A percentile compares a stretch with the other conserved stretches of the same genome.
phyloP scores from a whole-genome alignment of 2,113 vertebrate species.

The Atrichornis clamosus region DNA sequence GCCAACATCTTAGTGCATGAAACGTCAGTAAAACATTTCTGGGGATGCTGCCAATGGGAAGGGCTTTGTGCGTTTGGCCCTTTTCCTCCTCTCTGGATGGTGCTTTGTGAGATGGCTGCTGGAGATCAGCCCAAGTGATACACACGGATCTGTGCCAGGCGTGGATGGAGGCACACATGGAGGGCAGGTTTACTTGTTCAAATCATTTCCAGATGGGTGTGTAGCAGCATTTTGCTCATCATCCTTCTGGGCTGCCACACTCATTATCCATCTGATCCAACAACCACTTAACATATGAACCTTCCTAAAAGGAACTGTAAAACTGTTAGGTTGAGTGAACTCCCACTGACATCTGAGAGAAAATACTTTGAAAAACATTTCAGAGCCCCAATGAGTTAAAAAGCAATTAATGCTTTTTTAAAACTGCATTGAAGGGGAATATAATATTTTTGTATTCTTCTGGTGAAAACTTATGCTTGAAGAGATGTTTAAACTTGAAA shows the following conservation, averaged over 20 bases:
- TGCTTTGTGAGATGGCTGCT: not conserved
- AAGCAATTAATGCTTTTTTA: not conserved
- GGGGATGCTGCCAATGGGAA: conserved; percentile 42
- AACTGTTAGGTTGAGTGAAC: not conserved
- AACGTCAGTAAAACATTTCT: not conserved
- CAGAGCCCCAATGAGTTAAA: not conserved
- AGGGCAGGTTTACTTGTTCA: not conserved
- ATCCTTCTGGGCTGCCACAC: not conserved
- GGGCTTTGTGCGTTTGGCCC: not conserved
- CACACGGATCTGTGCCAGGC: not conserved
- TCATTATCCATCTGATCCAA: not conserved
- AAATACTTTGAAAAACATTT: not conserved
- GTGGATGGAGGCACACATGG: accelerated
- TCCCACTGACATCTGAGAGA: not conserved
- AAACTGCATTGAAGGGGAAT: not conserved
- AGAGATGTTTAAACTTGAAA: not conserved
- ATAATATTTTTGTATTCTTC: not conserved
- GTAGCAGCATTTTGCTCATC: not conserved
- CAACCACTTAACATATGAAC: not conserved
- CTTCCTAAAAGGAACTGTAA: not conserved
- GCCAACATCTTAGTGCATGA: not conserved
- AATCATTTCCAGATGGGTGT: not conserved
- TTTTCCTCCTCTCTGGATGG: not conserved
- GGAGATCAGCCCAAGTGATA: not conserved
- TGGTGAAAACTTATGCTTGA: not conserved